Base-by-base conservation (phyloP, 2,113 vertebrate genomes). In the Morone saxatilis region DNA sequence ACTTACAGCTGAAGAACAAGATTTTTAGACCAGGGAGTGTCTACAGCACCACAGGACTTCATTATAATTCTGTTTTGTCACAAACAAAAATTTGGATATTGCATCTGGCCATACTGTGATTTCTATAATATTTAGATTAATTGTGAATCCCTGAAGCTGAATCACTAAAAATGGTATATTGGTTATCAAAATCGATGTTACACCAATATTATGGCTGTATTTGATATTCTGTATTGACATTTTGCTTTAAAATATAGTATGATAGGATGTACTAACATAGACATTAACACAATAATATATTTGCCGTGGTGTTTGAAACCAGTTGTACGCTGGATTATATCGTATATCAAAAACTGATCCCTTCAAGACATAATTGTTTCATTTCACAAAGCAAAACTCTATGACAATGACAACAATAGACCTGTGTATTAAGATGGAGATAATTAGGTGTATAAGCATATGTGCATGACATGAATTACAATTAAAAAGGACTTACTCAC, bases 401-500 rank as follows among this genome's bases (percentile, higher is more conserved):
- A 20, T 17, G 59, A 61, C 36, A 59, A 3, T 8, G 59, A 19
- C 8, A 47, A 31, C 14, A 56, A 53, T 68, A 63, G 13, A 66
- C 38, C 51, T 72, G 45, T 5, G 2, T 31, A 16, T 77, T 43
- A 50, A 11, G 3, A 48, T 25, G 20, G 38, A 13, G 16, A 11
- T 65, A 71, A 77, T 77, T 56, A 20, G 48, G 57, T 65, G 22
- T 51, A 60, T 45, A 17, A 78, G 12, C 51, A 31, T 45, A 11
- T 7, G 14, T 40, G 53, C 51, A 14, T 78, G 56, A 56, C 47
- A 14, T 74, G 47, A 74, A 62, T 74, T 45, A 72, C 3, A 78
- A 63, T 65, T 22, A 20, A 25, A 36, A 16, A 0, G 31, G 13
- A 62, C 19, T 38, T 38, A 17, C 19, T 40, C 17, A 4, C 20